phyloP scores from a whole-genome alignment of 2,113 vertebrate genomes.

The Sisor rabdophorus region DNA sequence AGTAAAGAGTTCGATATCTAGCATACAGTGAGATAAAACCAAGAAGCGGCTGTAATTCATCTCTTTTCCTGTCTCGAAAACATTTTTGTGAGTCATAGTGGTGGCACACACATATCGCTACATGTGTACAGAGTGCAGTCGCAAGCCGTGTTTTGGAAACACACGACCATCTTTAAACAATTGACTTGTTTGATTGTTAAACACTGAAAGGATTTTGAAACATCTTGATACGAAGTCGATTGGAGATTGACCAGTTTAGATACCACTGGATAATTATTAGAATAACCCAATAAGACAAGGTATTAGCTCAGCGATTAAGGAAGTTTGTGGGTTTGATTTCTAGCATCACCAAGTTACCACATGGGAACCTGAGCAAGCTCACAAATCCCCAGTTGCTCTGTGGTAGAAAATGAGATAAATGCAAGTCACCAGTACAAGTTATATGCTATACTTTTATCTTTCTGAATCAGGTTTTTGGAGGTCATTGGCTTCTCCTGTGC shows the following conservation, averaged over 20 bases:
- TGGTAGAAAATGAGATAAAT: too few species aligned
- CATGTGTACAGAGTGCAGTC: neutral
- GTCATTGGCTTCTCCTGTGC: neutral
- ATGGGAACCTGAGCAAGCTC: too few species aligned
- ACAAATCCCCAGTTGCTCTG: too few species aligned
- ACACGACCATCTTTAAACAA: slow-evolving; percentile 6
- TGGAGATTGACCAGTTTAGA: neutral
- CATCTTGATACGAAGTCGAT: neutral
- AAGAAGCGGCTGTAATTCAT: neutral
- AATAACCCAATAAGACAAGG: too few species aligned
- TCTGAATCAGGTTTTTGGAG: too few species aligned
- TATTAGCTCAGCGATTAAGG: too few species aligned
- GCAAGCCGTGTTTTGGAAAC: slow-evolving; percentile 12
- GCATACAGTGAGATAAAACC: neutral
- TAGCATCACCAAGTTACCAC: too few species aligned
- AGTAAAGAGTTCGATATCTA: neutral
- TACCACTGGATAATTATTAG: too few species aligned
- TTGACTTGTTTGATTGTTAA: neutral
- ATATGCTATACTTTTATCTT: too few species aligned
- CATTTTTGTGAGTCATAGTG: neutral
- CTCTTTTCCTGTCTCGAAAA: neutral
- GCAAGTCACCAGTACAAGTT: too few species aligned
- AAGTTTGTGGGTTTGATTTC: too few species aligned
- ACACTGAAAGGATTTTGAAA: neutral
- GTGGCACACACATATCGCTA: neutral